Conservation (phyloP, 92 coral and sea anemone genomes). For the Scolanthus callimorphus region DNA sequence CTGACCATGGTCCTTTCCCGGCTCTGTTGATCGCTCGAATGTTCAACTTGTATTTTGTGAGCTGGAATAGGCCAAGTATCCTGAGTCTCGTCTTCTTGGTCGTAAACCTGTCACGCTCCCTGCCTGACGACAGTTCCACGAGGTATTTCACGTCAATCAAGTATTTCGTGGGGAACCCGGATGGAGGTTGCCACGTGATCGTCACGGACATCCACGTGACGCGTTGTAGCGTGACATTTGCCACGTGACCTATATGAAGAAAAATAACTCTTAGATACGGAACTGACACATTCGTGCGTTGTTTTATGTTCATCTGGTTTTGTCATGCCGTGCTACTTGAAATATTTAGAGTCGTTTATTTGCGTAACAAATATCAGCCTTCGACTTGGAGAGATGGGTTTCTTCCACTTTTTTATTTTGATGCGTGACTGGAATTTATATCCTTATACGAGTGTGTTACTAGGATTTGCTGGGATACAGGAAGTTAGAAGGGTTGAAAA, state of each 20-base stretch:
- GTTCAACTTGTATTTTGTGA: conserved; percentile 46
- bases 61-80: conserved; percentile 47
- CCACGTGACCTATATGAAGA: conserved; percentile 34
- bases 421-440: too few relatives aligned
- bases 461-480: too few relatives aligned
- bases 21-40: conserved; percentile 37
- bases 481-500: too few relatives aligned
- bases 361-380: too few relatives aligned
- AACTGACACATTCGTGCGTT: too few relatives aligned
- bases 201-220: conserved; percentile 48
- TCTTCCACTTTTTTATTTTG: too few relatives aligned
- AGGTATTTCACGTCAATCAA: conserved; percentile 44
- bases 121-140: conserved; percentile 16
- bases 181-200: conserved; percentile 70
- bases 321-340: too few relatives aligned
- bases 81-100: conserved; percentile 29
- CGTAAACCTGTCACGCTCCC: conserved; percentile 1
- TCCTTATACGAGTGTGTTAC: too few relatives aligned
- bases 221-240: conserved; percentile 36
- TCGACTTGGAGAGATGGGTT: too few relatives aligned
- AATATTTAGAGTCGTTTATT: too few relatives aligned
- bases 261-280: too few relatives aligned
- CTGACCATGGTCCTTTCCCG: conserved; percentile 56
- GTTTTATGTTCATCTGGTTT: too few relatives aligned
- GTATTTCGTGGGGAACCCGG: conserved; percentile 11